Evolutionary conservation across 2,888 invertebrate genomes (phyloP), one percentile per base, ranked within the genome.

Genomic region (Brachyopa scutellaris): DNA sequence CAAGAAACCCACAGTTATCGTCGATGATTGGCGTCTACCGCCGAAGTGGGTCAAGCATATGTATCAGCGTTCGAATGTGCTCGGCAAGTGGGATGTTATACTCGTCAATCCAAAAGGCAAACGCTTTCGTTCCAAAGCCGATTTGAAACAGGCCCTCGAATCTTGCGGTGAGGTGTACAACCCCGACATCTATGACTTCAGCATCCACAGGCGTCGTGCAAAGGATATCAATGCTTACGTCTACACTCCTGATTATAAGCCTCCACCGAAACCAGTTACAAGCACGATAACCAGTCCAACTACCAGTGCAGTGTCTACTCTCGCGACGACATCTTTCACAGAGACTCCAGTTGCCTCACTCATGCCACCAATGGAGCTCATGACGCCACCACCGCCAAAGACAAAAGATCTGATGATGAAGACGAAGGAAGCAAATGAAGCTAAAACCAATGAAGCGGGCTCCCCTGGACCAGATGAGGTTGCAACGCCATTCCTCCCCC

Each of bases 71-170:
- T 92, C 93, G 42, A 94, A 95, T 17, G 94, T 94, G 8, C 87
- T 90, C 0, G 95, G 95, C 5, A 96, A 96, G 88, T 96, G 96
- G 96, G 95, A 96, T 87, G 94, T 95, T 1, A 93, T 96, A 45
- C 92, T 96, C 67, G 92, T 95, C 0, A 93, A 93, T 84, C 92
- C 93, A 0, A 92, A 92, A 47, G 92, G 92, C n/a, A 92, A 92
- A 84, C 92, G 92, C 82, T 94, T 94, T 83, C 90, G 94, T 33
- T 92, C 92, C 0, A 92, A 92, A 85, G 91, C 92, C 17, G 94
- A 93, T 85, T 90, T 94, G 0, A 92, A 92, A 85, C 85, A 89
- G 8, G 90, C 88, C 66, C 85, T 91, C 1, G 90, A 91, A 76
- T 90, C 90, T 15, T 87, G 87, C 31, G 89, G 89, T 0, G 86